Evolutionary conservation across 2,797 vertebrate genomes (phyloP), one percentile per base, ranked within the genome.

Genomic region (Bovichtus variegatus): DNA sequence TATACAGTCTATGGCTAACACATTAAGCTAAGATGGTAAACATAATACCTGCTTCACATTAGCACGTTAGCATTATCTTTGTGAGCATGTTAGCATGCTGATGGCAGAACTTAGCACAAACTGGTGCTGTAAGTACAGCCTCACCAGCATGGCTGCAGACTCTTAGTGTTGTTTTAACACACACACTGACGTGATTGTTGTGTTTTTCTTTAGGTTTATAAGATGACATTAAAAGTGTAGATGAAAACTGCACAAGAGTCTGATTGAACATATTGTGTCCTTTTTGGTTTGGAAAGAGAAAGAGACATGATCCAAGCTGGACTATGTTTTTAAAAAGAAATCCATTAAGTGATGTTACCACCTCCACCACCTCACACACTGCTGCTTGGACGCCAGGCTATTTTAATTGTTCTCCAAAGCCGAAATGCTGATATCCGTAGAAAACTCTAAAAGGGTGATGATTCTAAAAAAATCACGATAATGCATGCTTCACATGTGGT

Each of bases 391-490:
- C 3, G 7, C 13, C 16, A 29, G 49, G 4, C 59, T 60, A 4
- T 60, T 63, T 29, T 43, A 27, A 65, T 66, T 13, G 12, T n/a
- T 60, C 55, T 41, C 2, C 27, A 53, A 2, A 53, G 16, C 23
- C 67, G 13, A 64, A 76, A 68, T 25, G n/a, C 55, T 31, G 63
- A 59, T 55, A 38, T 36, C 40, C 18, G 16, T 8, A 41, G 34
- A 54, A 61, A 67, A 6, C 54, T 49, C 16, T 60, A 31, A 36
- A 80, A 41, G 54, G 27, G 54, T 76, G 38, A 40, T 49, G 47
- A 43, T 25, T 72, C 16, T 29, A 19, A 49, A 71, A 71, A 11
- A 16, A 25, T 62, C 23, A 15, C 29, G 31, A 71, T 54, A 78
- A 46, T 31, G 34, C 31, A 34, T 31, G 31, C 31, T 34, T 34